These are phyloP conservation scores for Trachythela sp. DNA, from an alignment of 64 coral and sea anemone genomes.

Conservation along the genomic window DNA sequence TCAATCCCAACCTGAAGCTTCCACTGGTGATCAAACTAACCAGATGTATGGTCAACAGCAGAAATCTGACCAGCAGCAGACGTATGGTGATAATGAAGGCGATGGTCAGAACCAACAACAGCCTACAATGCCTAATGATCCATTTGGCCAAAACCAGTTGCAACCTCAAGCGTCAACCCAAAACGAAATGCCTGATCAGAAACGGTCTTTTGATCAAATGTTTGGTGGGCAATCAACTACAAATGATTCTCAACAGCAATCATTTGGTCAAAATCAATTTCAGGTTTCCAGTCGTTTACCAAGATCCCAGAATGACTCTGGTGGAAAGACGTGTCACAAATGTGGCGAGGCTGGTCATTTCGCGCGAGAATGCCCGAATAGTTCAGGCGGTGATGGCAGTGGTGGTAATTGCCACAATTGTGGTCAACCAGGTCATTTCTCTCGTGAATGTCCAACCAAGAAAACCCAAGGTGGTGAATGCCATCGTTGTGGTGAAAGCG, in stretches of 20 bases:
- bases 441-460: slow-evolving; percentile 46
- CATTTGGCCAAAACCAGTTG: not conserved
- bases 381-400: not conserved
- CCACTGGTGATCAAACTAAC: not conserved
- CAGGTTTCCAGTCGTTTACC: slow-evolving; percentile 1
- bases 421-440: slow-evolving; percentile 70
- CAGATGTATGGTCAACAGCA: not conserved
- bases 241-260: not conserved
- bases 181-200: not conserved
- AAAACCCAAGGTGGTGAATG: not conserved
- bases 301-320: slow-evolving; percentile 2
- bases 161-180: not conserved
- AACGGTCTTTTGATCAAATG: not conserved
- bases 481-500: slow-evolving; percentile 24
- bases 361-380: slow-evolving; percentile 44
- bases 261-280: not conserved
- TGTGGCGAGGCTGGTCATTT: slow-evolving; percentile 70
- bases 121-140: not conserved
- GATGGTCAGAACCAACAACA: not conserved
- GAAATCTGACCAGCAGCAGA: not conserved
- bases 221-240: not conserved
- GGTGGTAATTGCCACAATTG: slow-evolving; percentile 52
- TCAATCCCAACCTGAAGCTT: not conserved
- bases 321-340: slow-evolving; percentile 48
- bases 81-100: not conserved